Conservation (phyloP, 2,113 vertebrate genomes). For the Strigops habroptila region DNA sequence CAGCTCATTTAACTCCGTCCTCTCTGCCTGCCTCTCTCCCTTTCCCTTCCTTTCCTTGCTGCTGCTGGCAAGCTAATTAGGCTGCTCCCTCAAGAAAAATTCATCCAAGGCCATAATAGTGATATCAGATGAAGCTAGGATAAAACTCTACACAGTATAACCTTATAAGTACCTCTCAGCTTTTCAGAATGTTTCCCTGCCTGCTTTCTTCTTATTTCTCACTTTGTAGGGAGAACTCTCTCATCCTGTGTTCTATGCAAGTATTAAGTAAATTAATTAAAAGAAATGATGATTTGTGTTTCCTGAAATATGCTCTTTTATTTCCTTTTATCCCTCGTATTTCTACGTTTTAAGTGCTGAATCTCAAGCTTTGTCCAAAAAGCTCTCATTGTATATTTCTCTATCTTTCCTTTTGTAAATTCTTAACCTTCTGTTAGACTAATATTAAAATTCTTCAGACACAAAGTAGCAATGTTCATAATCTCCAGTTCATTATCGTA, state of each 20-base stretch:
- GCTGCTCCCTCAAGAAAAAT: conserved; percentile 63
- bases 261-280: conserved; percentile 20
- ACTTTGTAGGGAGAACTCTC: not conserved
- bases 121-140: conserved; percentile 52
- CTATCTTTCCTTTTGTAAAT: conserved; percentile 69
- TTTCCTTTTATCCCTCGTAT: not conserved
- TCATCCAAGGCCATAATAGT: conserved; percentile 13
- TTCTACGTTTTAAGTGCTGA: not conserved
- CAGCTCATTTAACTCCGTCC: conserved; percentile 36
- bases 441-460: conserved; percentile 76
- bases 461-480: conserved; percentile 73
- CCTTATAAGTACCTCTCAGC: conserved; percentile 4
- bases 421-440: conserved; percentile 63
- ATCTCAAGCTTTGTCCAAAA: conserved; percentile 18
- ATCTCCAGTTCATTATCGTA: conserved; percentile 82
- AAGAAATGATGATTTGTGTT: conserved; percentile 2
- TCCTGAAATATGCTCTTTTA: conserved; percentile 8
- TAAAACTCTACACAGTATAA: conserved; percentile 20
- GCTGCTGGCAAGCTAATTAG: conserved; percentile 58
- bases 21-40: not conserved
- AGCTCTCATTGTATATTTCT: conserved; percentile 42
- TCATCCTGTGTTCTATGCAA: not conserved
- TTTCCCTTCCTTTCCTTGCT: not conserved
- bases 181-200: conserved; percentile 26
- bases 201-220: conserved; percentile 1